Conservation (phyloP, 2,113 vertebrate genomes). For the Rousettus leschenaultii region DNA sequence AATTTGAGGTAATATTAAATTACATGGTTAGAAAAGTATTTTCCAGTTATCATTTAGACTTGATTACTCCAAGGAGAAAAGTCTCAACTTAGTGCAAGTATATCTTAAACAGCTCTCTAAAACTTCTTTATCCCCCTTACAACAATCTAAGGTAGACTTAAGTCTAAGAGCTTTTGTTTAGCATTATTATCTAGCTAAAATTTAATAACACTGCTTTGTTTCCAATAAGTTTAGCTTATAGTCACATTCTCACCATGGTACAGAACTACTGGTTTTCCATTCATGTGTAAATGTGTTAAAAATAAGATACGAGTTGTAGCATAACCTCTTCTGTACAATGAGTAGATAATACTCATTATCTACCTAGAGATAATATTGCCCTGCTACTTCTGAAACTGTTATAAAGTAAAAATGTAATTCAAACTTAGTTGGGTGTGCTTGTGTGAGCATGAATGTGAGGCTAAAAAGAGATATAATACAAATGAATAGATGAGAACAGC, state of each 20-base stretch:
- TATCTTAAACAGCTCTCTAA: neutral
- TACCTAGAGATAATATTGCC: neutral
- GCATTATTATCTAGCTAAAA: neutral
- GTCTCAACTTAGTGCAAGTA: neutral
- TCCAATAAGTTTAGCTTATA: neutral
- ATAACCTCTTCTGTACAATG: neutral
- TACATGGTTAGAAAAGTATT: neutral
- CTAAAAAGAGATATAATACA: slow-evolving; percentile 17
- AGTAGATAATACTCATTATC: neutral
- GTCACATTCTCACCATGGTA: neutral
- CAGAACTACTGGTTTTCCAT: neutral
- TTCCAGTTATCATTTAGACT: neutral
- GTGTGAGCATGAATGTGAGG: neutral
- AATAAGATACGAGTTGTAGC: neutral
- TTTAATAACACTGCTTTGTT: neutral
- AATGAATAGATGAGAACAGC: slow-evolving; percentile 46
- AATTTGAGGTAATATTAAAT: neutral
- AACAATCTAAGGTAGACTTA: neutral
- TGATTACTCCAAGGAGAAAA: neutral
- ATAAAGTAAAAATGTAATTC: slow-evolving; percentile 25
- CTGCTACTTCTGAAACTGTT: neutral
- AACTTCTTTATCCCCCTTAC: neutral
- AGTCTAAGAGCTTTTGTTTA: neutral
- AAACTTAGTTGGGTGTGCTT: neutral
- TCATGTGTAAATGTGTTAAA: no score